A percentile compares a stretch with the other conserved stretches of the same genome.
Evolutionary conservation across 2,113 vertebrate genomes (phyloP).

Genomic region (Cromileptes altivelis): DNA sequence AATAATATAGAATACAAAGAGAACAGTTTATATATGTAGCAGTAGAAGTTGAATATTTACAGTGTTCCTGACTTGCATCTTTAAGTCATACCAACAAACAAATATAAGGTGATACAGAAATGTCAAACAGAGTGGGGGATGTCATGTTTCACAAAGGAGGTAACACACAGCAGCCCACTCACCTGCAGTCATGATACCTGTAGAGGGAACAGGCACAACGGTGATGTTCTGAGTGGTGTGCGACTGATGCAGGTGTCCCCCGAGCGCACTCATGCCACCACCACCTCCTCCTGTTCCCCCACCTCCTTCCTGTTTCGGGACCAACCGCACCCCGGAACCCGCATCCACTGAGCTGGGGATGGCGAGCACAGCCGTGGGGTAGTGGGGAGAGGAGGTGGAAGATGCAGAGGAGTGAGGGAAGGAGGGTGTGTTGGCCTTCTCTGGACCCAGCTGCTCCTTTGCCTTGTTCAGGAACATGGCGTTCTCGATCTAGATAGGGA

Average conservation of each 20-base stretch:
- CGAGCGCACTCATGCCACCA: conserved; percentile 80
- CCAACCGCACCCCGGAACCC: conserved; percentile 80
- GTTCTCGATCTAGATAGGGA: conserved; percentile 91
- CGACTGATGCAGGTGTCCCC: conserved; percentile 92
- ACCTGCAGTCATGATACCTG: conserved; percentile 97
- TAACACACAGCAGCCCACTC: conserved; percentile 18
- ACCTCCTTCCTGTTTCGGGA: conserved; percentile 87
- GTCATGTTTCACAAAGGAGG: not conserved
- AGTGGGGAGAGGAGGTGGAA: conserved; percentile 75
- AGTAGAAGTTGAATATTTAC: conserved; percentile 20
- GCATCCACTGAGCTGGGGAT: conserved; percentile 89
- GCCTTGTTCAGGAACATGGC: conserved; percentile 99
- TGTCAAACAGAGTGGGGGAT: not conserved
- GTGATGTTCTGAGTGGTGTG: conserved; percentile 97
- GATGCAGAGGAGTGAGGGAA: conserved; percentile 77
- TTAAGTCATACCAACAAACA: conserved; percentile 6
- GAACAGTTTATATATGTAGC: not conserved
- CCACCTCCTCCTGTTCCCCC: conserved; percentile 76
- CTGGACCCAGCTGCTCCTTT: conserved; percentile 94
- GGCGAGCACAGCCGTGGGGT: conserved; percentile 84
- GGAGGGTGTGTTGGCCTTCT: conserved; percentile 84
- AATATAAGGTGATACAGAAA: not conserved
- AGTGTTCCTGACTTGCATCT: conserved; percentile 6
- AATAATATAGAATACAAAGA: not conserved
- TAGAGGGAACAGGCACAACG: conserved; percentile 94